Evolutionary conservation across 2,888 invertebrate species (phyloP), one percentile per base, ranked within the genome.

Genomic region (Metopia argyrocephala): DNA sequence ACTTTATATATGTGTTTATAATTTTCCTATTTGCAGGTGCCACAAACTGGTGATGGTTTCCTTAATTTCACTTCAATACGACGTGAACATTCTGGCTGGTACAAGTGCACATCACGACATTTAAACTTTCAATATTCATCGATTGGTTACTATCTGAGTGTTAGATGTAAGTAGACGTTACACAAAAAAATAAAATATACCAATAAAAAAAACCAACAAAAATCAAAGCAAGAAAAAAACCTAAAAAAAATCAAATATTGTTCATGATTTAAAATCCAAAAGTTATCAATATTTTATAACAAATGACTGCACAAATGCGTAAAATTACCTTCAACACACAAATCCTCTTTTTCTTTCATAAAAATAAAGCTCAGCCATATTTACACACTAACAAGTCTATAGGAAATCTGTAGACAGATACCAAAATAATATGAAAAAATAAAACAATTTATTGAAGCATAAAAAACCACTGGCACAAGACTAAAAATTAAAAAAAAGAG

Each of bases 141-240:
- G 87, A 96, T 97, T 86, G 97, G 96, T 81, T 97, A 97, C 92
- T 97, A 95, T 90, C 94, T 97, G 85, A 96, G 96, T 88, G 95
- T 97, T 83, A 92, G 96, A 91, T 94, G 97, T 97, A 91, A 95
- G 96, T 95, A 89, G 76, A 38, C 38, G 15, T 15, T 38, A 38
- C 28, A 28, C 28, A 28, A 3, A 28, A 9, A 38, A 9, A 38
- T 57, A 38, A 56, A 48, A 2, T 12, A 31, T 31, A 31, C 9
- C 5, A 31, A 31, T 31, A 54, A 50, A 31, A 15, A 54, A 68
- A 27, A 70, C 65, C 31, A 68, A 76, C 21, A 28, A 75, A 68
- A 68, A 28, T 38, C 0, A 28, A 31, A 15, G 21, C 21, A 21
- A 25, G n/a, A 57, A 68, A 57, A 61, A 76, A 50, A 31, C 45